These are phyloP conservation scores for Muntiacus reevesi DNA, from an alignment of 2,113 vertebrate genomes.

Conservation along the genomic window DNA sequence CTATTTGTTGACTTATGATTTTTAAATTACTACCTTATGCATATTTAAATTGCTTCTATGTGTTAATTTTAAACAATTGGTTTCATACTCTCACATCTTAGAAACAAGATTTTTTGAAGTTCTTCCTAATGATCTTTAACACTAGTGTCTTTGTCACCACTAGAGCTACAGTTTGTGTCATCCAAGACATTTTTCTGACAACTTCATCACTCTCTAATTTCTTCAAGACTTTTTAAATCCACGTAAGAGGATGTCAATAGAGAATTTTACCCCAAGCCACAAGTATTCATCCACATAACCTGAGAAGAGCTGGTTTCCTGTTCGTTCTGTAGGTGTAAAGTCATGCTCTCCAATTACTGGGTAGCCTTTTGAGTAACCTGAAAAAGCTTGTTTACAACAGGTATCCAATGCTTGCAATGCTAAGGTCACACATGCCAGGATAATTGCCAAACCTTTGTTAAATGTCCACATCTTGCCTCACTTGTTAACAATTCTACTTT, in stretches of 20 bases:
- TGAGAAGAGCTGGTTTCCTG: not conserved
- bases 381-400: slow-evolving; percentile 3
- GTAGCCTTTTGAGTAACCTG: slow-evolving; percentile 5
- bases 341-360: not conserved
- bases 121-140: not conserved
- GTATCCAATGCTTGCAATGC: not conserved
- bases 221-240: not conserved
- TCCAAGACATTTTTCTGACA: not conserved
- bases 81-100: not conserved
- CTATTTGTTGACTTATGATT: not conserved
- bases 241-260: not conserved
- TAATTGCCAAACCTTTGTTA: not conserved
- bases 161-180: not conserved
- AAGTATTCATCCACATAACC: not conserved
- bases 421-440: not conserved
- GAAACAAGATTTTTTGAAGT: not conserved
- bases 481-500: not conserved
- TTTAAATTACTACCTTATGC: not conserved
- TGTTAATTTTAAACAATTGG: not conserved
- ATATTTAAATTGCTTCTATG: not conserved
- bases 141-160: not conserved
- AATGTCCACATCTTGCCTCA: not conserved
- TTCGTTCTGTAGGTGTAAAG: not conserved
- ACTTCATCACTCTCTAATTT: not conserved
- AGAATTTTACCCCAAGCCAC: not conserved